Conservation (phyloP, 2,113 vertebrate species). For the Taxidea taxus region DNA sequence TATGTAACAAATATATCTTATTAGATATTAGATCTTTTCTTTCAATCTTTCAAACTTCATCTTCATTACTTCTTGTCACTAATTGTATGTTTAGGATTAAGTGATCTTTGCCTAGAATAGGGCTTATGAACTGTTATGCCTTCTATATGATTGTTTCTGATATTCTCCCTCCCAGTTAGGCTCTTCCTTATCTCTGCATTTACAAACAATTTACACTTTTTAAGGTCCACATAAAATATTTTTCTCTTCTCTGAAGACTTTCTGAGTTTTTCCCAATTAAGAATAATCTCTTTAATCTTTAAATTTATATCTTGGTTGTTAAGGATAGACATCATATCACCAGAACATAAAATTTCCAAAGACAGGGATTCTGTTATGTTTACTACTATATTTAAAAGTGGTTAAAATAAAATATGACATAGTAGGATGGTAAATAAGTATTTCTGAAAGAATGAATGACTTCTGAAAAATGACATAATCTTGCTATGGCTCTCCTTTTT, state of each 20-base stretch:
- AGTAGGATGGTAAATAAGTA: not conserved
- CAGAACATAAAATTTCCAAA: not conserved
- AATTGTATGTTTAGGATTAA: not conserved
- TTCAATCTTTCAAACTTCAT: not conserved
- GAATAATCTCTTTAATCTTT: not conserved
- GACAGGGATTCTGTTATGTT: not conserved
- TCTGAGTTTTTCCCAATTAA: not conserved
- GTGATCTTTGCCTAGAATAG: not conserved
- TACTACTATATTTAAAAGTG: not conserved
- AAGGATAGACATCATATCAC: not conserved
- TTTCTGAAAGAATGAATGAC: not conserved
- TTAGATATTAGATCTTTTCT: not conserved
- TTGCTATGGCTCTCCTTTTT: not conserved
- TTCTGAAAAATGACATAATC: not conserved
- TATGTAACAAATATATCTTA: not conserved
- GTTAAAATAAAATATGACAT: not conserved
- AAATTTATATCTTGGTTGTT: not conserved
- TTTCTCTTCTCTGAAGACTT: not conserved
- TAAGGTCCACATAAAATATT: not conserved
- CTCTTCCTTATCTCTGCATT: not conserved
- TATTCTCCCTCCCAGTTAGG: not conserved
- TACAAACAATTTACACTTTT: not conserved
- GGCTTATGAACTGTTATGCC: not conserved
- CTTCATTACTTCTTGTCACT: not conserved
- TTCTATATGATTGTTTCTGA: not conserved